Percentiles rank a stretch among this genome's conserved stretches.
phyloP scores from a whole-genome alignment of 2,113 vertebrate genomes.

The Isichthys henryi region DNA sequence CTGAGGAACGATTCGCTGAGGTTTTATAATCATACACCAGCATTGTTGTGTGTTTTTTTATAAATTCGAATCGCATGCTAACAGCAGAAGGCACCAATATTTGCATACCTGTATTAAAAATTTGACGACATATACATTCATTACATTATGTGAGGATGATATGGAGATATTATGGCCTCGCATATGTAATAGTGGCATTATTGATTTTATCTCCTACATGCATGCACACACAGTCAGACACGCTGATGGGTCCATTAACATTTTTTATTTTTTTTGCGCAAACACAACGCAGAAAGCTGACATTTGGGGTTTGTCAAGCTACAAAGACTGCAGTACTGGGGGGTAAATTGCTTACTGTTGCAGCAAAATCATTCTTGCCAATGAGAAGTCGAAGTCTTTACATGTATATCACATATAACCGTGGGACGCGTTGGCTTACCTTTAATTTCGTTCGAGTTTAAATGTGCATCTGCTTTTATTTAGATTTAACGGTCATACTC shows the following conservation, averaged over 20 bases:
- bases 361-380: not conserved
- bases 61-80: too few relatives aligned
- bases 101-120: not conserved
- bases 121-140: not conserved
- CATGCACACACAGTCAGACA: not conserved
- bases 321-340: not conserved
- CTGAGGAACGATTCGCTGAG: not conserved
- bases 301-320: not conserved
- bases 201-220: not conserved
- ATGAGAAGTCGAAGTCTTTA: not conserved
- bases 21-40: not conserved
- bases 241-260: not conserved
- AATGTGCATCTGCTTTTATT: not conserved
- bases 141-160: not conserved
- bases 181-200: not conserved
- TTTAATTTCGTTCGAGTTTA: not conserved
- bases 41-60: not conserved
- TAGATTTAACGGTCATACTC: not conserved
- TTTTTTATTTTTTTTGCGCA: not conserved
- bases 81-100: not conserved
- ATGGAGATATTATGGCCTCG: not conserved
- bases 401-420: not conserved
- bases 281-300: constrained; percentile 6
- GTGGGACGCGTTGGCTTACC: not conserved
- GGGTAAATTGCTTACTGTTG: not conserved